Conservation (phyloP, 2,888 invertebrate genomes). For the Sphinx pinastri region DNA sequence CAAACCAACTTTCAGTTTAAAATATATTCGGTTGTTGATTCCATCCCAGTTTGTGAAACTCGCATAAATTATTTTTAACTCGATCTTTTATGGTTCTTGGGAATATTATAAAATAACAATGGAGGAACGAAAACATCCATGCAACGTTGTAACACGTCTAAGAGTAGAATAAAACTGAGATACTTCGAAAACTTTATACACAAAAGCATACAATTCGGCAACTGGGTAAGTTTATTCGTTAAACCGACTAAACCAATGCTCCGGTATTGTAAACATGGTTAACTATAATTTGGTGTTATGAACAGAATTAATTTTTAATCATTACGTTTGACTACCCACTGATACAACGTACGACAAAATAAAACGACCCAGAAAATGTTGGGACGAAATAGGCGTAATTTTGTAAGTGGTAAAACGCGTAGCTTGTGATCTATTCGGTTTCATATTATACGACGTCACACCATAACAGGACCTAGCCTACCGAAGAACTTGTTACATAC, state of each 20-base stretch:
- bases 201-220: constrained; percentile 1
- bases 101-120: constrained; percentile 14
- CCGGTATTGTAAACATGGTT: not conserved
- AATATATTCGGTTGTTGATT: constrained; percentile 1
- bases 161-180: constrained; percentile 12
- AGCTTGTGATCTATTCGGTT: too few relatives aligned
- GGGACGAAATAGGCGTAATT: too few relatives aligned
- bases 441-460: too few relatives aligned
- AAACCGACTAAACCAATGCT: not conserved
- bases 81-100: not conserved
- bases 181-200: not conserved
- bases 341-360: too few relatives aligned
- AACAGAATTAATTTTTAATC: not conserved
- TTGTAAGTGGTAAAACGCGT: too few relatives aligned
- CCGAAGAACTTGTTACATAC: too few relatives aligned
- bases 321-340: too few relatives aligned
- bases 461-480: too few relatives aligned
- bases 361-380: too few relatives aligned
- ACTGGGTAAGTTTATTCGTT: not conserved
- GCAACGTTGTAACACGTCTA: not conserved
- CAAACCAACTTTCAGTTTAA: not conserved
- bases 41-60: not conserved
- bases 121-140: constrained; percentile 7
- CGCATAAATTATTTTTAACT: not conserved
- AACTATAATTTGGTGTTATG: not conserved